Base-by-base conservation (phyloP, 1,140 invertebrate species). In the Leptinotarsa defecta region DNA sequence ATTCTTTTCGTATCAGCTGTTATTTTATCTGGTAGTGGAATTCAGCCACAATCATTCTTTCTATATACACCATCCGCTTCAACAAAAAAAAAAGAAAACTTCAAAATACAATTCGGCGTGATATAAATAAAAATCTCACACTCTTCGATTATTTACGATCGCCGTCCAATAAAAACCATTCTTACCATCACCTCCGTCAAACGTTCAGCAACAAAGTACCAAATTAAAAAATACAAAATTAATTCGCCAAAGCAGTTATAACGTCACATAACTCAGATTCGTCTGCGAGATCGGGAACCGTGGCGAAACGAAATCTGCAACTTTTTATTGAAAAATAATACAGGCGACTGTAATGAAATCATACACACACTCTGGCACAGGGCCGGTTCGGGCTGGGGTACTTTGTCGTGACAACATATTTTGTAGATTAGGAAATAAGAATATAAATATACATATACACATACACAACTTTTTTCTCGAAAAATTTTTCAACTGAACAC, bases 261-360 rank as follows among this genome's bases (percentile, higher is more conserved):
- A 48, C 43, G 68, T 70, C 68, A 70, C 43, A 70, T 70, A 70
- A 70, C 68, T 70, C 68, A 70, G 34, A 49, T 43, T 43, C 34
- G 34, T 43, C 34, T 43, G 34, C 34, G 34, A 43, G 34, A 70
- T 19, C 34, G 17, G 48, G 48, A 70, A 48, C 68, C 17, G 22
- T 19, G 68, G 43, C 48, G 17, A 43, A 22, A 52, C 15, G 17
- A 24, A 73, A 57, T 62, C 73, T 62, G 71, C 73, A 69, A 65
- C 49, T 73, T 76, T 76, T 78, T 78, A 78, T 78, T 78, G 77
- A 78, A 78, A 78, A 78, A 78, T 78, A 78, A 78, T 78, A 76
- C 77, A n/a, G 49, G 52, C 65, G 74, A 63, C 71, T 65, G 27
- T 74, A 78, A 78, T 78, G 74, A 78, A 78, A 78, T 65, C 71